These are phyloP conservation scores for silkworm (Bombyx mori) DNA, from an alignment of 1,140 invertebrate genomes.

Conservation along the genomic window ASM3026992v2 NC_085127.1:9593501-9594000, in stretches of 20 bases:
- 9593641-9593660: slow-evolving; percentile 30
- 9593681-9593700: slow-evolving; percentile 54
- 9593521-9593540: neutral
- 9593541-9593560: neutral
- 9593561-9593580: neutral
- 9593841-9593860: slow-evolving; percentile 90
- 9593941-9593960: slow-evolving; percentile 47
- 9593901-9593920: slow-evolving; percentile 90
- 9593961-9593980: slow-evolving; percentile 50
- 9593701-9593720: slow-evolving; percentile 75
- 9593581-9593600: neutral
- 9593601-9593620: slow-evolving; percentile 7
- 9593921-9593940: slow-evolving; percentile 77
- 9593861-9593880: slow-evolving; percentile 94
- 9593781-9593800: slow-evolving; percentile 94
- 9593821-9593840: slow-evolving; percentile 82
- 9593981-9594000: slow-evolving; percentile 66
- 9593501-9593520: no score
- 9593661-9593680: slow-evolving; percentile 61
- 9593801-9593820: slow-evolving; percentile 87
- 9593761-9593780: slow-evolving; percentile 96
- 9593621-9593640: slow-evolving; percentile 20
- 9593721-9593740: slow-evolving; percentile 92
- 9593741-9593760: slow-evolving; percentile 98
- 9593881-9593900: slow-evolving; percentile 92